These are phyloP conservation scores for Ceratosolen solmsi DNA, from an alignment of 1,140 invertebrate species.

Conservation along the genomic window DNA sequence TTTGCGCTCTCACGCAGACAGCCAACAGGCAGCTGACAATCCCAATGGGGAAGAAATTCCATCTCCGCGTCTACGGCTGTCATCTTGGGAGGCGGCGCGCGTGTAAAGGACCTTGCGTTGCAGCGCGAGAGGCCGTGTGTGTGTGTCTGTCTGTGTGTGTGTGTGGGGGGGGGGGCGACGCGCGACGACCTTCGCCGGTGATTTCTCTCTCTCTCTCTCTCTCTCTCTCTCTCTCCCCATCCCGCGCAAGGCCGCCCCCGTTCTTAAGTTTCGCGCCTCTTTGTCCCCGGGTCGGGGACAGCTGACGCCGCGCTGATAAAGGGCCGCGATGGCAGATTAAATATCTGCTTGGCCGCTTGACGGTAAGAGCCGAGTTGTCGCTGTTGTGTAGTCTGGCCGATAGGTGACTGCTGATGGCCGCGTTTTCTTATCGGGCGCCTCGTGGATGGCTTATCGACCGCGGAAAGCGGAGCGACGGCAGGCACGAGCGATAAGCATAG, in stretches of 20 bases:
- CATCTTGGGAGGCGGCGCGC: constrained; percentile 58
- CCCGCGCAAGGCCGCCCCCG: neutral
- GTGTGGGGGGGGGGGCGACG: no score
- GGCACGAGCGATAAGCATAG: no score
- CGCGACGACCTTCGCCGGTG: constrained; percentile 3
- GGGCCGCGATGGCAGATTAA: neutral
- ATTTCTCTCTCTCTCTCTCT: no score
- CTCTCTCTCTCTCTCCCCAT: neutral
- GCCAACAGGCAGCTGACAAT: neutral
- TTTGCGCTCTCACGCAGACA: neutral
- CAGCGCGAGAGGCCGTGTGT: no score
- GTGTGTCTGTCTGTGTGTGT: no score
- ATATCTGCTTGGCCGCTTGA: neutral
- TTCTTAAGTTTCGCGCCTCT: neutral
- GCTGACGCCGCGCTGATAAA: neutral
- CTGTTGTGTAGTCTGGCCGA: constrained; percentile 11
- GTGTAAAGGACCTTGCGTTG: no score
- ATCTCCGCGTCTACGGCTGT: constrained; percentile 58
- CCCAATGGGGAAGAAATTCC: constrained; percentile 56
- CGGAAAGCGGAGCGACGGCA: neutral
- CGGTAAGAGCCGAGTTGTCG: neutral
- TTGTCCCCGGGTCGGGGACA: neutral
- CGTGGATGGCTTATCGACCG: neutral
- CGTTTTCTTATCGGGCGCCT: neutral
- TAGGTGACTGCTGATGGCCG: constrained; percentile 21